These are phyloP conservation scores for Heliocidaris erythrogramma DNA, from an alignment of 35 echinoderm and acorn worm species.

Conservation along the genomic window DNA sequence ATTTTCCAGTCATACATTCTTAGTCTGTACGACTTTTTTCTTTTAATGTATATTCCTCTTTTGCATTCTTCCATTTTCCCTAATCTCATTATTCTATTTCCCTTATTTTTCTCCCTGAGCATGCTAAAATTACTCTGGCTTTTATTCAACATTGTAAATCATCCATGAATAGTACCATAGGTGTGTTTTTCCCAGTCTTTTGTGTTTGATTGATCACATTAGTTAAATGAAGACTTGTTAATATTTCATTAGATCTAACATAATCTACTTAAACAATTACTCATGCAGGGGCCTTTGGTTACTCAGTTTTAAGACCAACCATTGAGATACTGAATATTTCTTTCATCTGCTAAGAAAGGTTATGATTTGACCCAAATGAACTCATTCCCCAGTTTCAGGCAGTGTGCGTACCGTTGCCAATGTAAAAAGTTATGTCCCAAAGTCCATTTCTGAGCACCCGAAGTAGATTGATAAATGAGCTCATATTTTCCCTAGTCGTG, in stretches of 20 bases:
- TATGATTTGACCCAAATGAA: not conserved
- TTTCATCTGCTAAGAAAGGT: not conserved
- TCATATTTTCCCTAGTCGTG: no score
- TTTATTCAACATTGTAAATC: not conserved
- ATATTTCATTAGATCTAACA: no score
- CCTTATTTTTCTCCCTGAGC: not conserved
- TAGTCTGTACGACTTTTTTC: not conserved
- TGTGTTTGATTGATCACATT: not conserved
- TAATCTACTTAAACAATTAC: no score
- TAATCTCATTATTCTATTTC: not conserved
- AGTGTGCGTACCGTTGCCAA: not conserved
- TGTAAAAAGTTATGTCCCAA: not conserved
- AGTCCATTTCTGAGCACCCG: not conserved
- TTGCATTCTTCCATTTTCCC: not conserved
- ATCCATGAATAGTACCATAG: not conserved
- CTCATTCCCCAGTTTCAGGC: not conserved
- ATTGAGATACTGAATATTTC: not conserved
- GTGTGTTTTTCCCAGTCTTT: not conserved
- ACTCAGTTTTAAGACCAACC: not conserved
- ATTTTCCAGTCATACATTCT: not conserved
- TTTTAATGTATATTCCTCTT: not conserved
- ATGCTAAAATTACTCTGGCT: not conserved
- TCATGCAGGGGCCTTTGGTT: not conserved
- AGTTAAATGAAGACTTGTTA: not conserved
- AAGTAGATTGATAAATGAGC: no score